Percentiles rank a stretch among this genome's conserved stretches.
phyloP scores from a whole-genome alignment of 2,797 vertebrate species.

The Phataginus tricuspis region DNA sequence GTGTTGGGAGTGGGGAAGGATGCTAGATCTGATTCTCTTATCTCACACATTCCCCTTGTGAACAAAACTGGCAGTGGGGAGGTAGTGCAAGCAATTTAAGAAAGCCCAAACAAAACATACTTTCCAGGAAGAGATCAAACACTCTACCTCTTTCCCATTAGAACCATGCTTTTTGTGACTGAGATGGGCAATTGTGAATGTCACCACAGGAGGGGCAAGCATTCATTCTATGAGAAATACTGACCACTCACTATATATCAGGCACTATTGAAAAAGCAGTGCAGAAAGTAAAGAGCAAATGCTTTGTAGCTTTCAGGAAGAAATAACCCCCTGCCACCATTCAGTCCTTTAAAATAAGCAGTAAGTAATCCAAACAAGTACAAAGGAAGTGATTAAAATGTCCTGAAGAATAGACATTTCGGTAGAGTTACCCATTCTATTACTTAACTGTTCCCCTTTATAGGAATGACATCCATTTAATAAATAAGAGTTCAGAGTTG shows the following conservation, averaged over 20 bases:
- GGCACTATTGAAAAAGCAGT: neutral
- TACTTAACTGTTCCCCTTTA: neutral
- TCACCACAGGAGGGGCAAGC: neutral
- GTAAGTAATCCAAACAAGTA: neutral
- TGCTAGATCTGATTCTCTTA: neutral
- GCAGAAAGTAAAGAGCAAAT: neutral
- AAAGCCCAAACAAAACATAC: slow-evolving; percentile 1
- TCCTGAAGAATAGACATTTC: neutral
- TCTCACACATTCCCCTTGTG: neutral
- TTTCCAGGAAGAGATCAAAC: slow-evolving; percentile 16
- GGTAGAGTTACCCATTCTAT: neutral
- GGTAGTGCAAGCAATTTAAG: neutral
- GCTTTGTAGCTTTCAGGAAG: neutral
- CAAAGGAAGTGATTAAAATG: slow-evolving; percentile 2
- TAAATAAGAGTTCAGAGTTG: neutral
- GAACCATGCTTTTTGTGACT: neutral
- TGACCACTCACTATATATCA: neutral
- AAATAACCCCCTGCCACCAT: neutral
- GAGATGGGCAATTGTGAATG: neutral
- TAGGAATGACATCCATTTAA: neutral
- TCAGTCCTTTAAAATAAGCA: slow-evolving; percentile 11
- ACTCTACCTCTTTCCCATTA: neutral
- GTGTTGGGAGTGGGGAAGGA: neutral
- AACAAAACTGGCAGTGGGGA: neutral
- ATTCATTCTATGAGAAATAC: neutral